Conservation (phyloP, 2,797 vertebrate species). For the Tauraco hartlaubi region DNA sequence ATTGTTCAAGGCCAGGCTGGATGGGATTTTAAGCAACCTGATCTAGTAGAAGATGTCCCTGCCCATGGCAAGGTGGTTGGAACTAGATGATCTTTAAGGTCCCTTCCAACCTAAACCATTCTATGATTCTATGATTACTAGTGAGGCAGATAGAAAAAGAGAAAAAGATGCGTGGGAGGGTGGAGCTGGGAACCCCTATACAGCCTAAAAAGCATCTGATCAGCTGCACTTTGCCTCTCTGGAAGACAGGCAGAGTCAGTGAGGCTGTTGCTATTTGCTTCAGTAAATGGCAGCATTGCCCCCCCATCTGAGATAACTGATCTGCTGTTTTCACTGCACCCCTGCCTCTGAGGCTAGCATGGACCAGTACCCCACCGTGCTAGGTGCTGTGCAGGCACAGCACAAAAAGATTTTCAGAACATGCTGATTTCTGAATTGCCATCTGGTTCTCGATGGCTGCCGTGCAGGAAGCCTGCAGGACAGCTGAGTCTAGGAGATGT, state of each 20-base stretch:
- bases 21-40: no score
- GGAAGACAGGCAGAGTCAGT: background rate
- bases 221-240: background rate
- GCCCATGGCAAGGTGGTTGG: no score
- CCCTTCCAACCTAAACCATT: no score
- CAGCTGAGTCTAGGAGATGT: background rate
- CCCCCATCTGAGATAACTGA: background rate
- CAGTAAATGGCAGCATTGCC: background rate
- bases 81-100: no score
- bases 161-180: background rate
- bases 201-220: background rate
- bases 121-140: background rate
- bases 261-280: background rate
- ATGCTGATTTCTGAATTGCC: background rate
- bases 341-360: accelerated
- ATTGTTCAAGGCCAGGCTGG: no score
- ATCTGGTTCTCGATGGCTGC: background rate
- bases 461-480: background rate
- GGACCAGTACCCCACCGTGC: background rate
- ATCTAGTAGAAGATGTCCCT: no score
- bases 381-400: background rate
- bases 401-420: background rate
- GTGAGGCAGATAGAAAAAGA: background rate
- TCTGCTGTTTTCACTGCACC: background rate
- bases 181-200: background rate